Base-by-base conservation (phyloP, 1,140 invertebrate species). In the Homalodisca vitripennis region DNA sequence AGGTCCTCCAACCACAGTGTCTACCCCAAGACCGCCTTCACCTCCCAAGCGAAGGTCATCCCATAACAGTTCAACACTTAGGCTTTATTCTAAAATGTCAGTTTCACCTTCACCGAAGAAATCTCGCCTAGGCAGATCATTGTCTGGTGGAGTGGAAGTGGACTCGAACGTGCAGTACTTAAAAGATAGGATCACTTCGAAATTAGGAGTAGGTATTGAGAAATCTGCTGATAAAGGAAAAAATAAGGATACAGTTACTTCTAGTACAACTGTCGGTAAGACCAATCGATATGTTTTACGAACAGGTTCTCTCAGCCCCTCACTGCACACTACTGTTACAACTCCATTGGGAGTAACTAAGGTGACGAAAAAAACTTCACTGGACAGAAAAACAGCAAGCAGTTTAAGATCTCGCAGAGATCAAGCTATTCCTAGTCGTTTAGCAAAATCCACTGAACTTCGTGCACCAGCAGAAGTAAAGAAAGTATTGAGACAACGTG, bases 41-140 rank as follows among this genome's bases (percentile, higher is more conserved):
- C 89, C 89, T 1, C 89, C 89, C 0, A 82, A 83, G 75, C 82
- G 92, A 71, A 84, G 84, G 74, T 93, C 91, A 0, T 92, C 90
- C 0, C 86, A 86, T 74, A 86, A 88, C 66, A 92, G 86, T 78
- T 85, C 85, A 31, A 91, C 88, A 6, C 77, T 92, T 1, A 84
- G 84, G 76, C 77, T 90, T 20, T 86, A 88, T n/a, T 84, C 86
- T 1, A 85, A 82, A 24, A 80, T 82, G 73, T 80, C 78, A 72
- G 73, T 79, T 1, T 72, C 71, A 30, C 65, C 51, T 14, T 69
- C 10, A 48, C 69, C 34, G 65, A 72, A 14, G 73, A 78, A 71
- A 48, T 64, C 70, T 34, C 74, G 77, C 24, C 76, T 73, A 26
- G 65, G 73, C 0, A 70, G 77, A 0, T 77, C 68, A 68, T 31